Evolutionary conservation across 2,797 vertebrate genomes (phyloP), one percentile per base, ranked within the genome.

Genomic region (Phrynocephalus guinanensis): DNA sequence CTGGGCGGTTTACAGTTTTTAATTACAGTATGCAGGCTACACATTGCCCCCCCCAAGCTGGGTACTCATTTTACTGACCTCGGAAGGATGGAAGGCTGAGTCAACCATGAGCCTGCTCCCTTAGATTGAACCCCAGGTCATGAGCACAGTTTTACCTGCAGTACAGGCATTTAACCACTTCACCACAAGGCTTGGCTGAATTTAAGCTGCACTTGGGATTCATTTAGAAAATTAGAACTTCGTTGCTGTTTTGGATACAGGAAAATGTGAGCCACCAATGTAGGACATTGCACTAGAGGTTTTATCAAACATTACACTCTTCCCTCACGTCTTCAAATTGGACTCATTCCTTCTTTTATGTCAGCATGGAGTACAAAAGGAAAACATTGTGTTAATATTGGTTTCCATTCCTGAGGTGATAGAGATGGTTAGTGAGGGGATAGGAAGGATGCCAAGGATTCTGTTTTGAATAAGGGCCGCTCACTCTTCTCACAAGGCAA

Each of bases 401-500:
- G 0, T 73, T 76, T 86, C 73, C 75, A 75, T 0, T 86, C 48
- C 75, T 44, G 71, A 73, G 33, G 52, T 48, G 0, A 44, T 38
- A 26, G 66, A 66, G 68, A 72, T 63, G 84, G 28, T 9, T 44
- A 9, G 38, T 20, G 4, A 20, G 1, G 22, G 38, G 5, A 44
- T 44, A 44, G 24, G 13, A 22, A 10, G 38, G 67, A 1, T 56
- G 26, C 13, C 76, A 86, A 0, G 0, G 82, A 10, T 20, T 90
- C 52, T 91, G 33, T 38, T 86, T 73, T 26, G 60, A 86, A 56
- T 81, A 24, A 79, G 1, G 16, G 1, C 76, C 50, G 28, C 11
- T 52, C 22, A 87, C 89, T 84, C 90, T 90, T 85, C 89, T 20
- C 9, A 80, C 79, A 85, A 85, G 48, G 79, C 86, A 88, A 88